These are phyloP conservation scores for Platorchestia sp. DNA, from an alignment of 1,140 invertebrate species.

Conservation along the genomic window DNA sequence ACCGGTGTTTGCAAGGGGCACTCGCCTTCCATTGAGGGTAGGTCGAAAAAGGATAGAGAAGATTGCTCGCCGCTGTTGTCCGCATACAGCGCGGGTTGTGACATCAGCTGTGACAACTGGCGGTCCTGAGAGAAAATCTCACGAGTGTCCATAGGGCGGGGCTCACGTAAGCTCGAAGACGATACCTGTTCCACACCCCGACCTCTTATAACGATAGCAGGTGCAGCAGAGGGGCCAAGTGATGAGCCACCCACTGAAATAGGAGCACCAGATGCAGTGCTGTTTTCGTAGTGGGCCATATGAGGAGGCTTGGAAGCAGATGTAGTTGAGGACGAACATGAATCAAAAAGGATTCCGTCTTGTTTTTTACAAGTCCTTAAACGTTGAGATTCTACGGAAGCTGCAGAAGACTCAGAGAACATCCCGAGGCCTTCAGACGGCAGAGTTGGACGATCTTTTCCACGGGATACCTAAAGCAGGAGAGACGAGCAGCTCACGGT, in stretches of 20 bases:
- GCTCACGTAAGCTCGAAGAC: neutral
- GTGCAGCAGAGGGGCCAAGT: neutral
- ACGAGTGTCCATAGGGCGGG: neutral
- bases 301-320: neutral
- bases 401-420: neutral
- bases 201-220: neutral
- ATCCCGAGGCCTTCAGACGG: neutral
- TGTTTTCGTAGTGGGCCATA: neutral
- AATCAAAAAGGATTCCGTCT: neutral
- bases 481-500: conserved; percentile 39
- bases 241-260: neutral
- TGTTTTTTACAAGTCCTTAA: neutral
- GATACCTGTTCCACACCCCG: neutral
- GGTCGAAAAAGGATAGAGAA: neutral
- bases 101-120: neutral
- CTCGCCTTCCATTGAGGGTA: neutral
- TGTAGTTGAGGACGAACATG: neutral
- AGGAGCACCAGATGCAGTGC: neutral
- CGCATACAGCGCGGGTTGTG: neutral
- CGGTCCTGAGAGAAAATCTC: neutral
- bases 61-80: neutral
- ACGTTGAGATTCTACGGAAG: neutral
- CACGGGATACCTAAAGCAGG: conserved; percentile 37
- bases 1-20: neutral
- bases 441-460: conserved; percentile 1